A percentile compares a stretch with the other conserved stretches of the same genome.
Conservation (phyloP, 1,140 invertebrate genomes). For the Lithobius niger region DNA sequence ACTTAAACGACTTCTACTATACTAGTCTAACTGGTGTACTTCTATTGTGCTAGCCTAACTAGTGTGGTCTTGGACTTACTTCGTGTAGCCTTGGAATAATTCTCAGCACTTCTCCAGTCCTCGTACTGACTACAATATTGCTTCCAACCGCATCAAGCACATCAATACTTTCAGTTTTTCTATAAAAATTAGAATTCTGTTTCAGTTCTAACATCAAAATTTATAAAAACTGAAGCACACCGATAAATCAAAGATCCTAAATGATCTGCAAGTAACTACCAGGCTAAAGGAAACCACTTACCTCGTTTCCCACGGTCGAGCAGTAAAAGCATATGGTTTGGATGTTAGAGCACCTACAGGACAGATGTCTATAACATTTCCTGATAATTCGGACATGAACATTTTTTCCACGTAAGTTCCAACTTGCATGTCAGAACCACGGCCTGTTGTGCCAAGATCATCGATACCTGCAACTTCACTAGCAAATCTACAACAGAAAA, state of each 20-base stretch:
- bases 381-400: constrained; percentile 92
- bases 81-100: constrained; percentile 92
- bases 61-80: too few relatives aligned
- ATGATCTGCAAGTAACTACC: not conserved
- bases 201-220: not conserved
- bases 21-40: too few relatives aligned
- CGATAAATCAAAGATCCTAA: not conserved
- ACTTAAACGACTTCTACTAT: too few relatives aligned
- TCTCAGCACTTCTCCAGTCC: constrained; percentile 90
- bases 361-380: constrained; percentile 97
- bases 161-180: constrained; percentile 89
- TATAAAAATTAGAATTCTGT: constrained; percentile 3
- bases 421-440: constrained; percentile 93
- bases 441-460: constrained; percentile 91
- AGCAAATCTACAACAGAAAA: constrained; percentile 43
- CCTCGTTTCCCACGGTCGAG: constrained; percentile 74
- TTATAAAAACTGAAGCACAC: constrained; percentile 7
- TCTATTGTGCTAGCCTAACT: too few relatives aligned
- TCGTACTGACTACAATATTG: constrained; percentile 88
- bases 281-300: too few relatives aligned
- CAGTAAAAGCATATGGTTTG: constrained; percentile 92
- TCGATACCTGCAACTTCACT: constrained; percentile 96
- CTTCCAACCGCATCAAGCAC: constrained; percentile 93
- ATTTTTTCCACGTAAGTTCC: constrained; percentile 98
- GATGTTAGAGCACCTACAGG: constrained; percentile 96